Conservation (phyloP, 2,888 invertebrate species). For the Steromphala cineraria region DNA sequence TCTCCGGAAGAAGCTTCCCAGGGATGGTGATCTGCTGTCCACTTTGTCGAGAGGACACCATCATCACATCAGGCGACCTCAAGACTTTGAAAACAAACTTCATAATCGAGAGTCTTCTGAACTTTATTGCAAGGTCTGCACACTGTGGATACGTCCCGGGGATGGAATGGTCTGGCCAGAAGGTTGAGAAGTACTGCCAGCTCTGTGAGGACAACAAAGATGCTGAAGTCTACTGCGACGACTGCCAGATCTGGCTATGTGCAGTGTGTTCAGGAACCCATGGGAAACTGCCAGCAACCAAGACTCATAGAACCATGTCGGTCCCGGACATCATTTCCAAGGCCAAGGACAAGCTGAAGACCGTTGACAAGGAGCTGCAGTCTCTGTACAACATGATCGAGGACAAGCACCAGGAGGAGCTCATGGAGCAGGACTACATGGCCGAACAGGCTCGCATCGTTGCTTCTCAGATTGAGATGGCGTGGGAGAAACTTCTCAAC, state of each 20-base stretch:
- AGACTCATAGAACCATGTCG: conserved; percentile 19
- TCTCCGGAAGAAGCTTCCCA: conserved; percentile 17
- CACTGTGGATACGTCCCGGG: neutral
- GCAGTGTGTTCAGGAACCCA: conserved; percentile 33
- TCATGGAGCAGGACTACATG: conserved; percentile 20
- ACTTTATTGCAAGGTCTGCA: conserved; percentile 24
- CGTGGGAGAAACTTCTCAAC: conserved; percentile 24
- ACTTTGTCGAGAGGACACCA: conserved; percentile 35
- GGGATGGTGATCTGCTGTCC: conserved; percentile 32
- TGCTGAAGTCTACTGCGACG: conserved; percentile 24
- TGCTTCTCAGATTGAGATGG: conserved; percentile 20
- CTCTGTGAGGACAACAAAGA: conserved; percentile 27
- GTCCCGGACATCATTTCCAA: conserved; percentile 25
- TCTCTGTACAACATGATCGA: conserved; percentile 18
- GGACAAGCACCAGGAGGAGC: conserved; percentile 19
- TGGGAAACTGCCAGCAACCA: conserved; percentile 34
- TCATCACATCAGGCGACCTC: conserved; percentile 32
- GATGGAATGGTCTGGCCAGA: neutral
- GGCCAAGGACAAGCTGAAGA: conserved; percentile 24
- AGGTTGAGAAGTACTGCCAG: conserved; percentile 16
- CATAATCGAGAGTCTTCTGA: conserved; percentile 32
- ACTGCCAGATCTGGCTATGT: conserved; percentile 42
- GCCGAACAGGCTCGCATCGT: conserved; percentile 21
- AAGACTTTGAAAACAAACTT: conserved; percentile 36
- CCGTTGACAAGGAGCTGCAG: conserved; percentile 23